A percentile compares a stretch with the other conserved stretches of the same genome.
These are phyloP conservation scores for Pyrocoelia pectoralis DNA, from an alignment of 2,888 invertebrate genomes.

Conservation along the genomic window DNA sequence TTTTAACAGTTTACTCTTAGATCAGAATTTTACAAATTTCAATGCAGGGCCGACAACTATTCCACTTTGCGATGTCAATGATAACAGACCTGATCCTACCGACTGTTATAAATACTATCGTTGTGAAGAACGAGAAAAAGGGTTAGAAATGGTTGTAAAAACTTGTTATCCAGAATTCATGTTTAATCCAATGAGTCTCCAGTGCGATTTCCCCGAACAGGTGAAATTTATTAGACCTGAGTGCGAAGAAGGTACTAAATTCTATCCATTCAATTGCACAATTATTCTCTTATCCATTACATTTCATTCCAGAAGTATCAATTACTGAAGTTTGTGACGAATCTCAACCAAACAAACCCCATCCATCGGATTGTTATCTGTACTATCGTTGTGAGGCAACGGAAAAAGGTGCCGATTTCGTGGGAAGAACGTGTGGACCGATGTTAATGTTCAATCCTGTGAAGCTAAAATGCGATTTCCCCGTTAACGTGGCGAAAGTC, in stretches of 20 bases:
- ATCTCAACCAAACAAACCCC: background rate
- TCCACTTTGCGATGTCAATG: background rate
- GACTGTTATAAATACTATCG: conserved; percentile 1
- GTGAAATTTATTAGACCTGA: background rate
- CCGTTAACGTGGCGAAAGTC: background rate
- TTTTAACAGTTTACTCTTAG: no score
- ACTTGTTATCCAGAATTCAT: conserved; percentile 2
- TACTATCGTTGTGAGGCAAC: background rate
- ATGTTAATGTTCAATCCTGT: conserved; percentile 4
- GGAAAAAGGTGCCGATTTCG: background rate
- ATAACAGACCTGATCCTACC: background rate
- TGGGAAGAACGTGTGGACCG: background rate
- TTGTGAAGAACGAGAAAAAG: background rate
- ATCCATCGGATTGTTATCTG: background rate
- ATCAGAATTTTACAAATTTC: background rate
- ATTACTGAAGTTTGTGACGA: background rate
- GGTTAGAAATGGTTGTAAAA: background rate
- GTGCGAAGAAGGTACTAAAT: background rate
- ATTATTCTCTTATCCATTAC: background rate
- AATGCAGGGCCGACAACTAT: background rate
- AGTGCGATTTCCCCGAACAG: background rate
- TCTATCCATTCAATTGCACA: no score
- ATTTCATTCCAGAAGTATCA: background rate
- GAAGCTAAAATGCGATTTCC: conserved; percentile 6
- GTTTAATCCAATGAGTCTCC: background rate